phyloP scores from a whole-genome alignment of 2,888 invertebrate species.

The Torymus aiolomorphi region DNA sequence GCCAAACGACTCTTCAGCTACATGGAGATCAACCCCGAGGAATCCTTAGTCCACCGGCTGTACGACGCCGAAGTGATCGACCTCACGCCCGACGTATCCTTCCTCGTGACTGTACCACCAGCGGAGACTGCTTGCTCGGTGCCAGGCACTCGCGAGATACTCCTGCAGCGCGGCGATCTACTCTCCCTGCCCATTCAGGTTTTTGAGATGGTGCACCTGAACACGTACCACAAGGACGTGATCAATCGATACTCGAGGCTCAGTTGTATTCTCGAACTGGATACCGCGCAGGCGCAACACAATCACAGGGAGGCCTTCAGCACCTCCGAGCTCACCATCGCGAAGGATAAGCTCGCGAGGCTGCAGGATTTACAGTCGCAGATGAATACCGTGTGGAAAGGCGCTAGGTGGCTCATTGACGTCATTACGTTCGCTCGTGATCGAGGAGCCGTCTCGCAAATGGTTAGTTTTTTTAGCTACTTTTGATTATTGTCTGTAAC shows the following conservation, averaged over 20 bases:
- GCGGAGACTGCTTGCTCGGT: constrained; percentile 95
- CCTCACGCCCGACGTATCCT: constrained; percentile 91
- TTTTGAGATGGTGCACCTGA: constrained; percentile 95
- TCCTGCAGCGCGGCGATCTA: constrained; percentile 89
- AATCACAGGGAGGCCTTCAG: constrained; percentile 97
- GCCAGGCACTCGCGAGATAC: constrained; percentile 89
- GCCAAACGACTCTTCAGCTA: constrained; percentile 86
- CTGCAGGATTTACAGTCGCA: constrained; percentile 90
- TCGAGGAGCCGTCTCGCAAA: constrained; percentile 75
- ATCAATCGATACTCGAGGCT: constrained; percentile 93
- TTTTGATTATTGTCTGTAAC: not conserved
- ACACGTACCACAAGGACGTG: constrained; percentile 94
- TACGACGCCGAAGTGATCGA: constrained; percentile 97
- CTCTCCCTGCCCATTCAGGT: constrained; percentile 94
- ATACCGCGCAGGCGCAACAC: constrained; percentile 93
- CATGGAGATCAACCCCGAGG: constrained; percentile 86
- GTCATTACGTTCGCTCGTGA: constrained; percentile 96
- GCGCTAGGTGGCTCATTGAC: constrained; percentile 96
- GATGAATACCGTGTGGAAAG: constrained; percentile 94
- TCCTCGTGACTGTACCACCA: constrained; percentile 94
- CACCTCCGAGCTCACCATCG: constrained; percentile 88
- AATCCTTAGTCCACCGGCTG: constrained; percentile 85
- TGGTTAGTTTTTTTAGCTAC: constrained; percentile 61
- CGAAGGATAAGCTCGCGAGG: constrained; percentile 89
- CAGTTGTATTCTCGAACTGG: constrained; percentile 94